These are phyloP conservation scores for Melipona bicolor DNA, from an alignment of 2,888 invertebrate species.

Conservation along the genomic window DNA sequence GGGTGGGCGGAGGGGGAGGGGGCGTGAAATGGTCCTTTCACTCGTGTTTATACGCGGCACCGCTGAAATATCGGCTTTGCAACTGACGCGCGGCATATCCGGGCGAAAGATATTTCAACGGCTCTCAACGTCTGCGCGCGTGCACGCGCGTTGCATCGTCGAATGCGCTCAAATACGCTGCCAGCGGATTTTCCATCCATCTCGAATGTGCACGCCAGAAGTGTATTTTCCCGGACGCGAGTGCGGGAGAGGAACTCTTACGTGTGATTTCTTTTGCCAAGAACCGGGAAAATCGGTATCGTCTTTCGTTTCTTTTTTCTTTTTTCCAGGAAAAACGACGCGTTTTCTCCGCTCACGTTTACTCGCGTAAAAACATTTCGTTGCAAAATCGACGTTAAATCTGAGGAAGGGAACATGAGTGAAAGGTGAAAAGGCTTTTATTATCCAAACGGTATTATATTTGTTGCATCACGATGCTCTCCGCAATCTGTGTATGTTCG, in stretches of 20 bases:
- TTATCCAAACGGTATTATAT: neutral
- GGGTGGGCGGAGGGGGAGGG: neutral
- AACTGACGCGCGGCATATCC: slow-evolving; percentile 61
- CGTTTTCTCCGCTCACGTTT: too few relatives aligned
- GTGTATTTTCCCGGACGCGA: neutral
- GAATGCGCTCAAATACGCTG: slow-evolving; percentile 19
- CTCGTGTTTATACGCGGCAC: slow-evolving; percentile 61
- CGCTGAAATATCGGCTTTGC: slow-evolving; percentile 68
- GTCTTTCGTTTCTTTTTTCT: neutral
- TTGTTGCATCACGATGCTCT: neutral
- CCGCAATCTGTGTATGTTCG: neutral
- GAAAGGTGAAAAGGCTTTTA: too few relatives aligned
- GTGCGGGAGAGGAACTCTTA: too few relatives aligned
- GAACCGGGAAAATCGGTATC: neutral
- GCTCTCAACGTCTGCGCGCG: slow-evolving; percentile 42
- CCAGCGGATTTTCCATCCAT: slow-evolving; percentile 29
- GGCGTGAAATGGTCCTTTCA: slow-evolving; percentile 57
- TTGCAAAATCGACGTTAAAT: too few relatives aligned
- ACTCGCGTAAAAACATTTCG: too few relatives aligned
- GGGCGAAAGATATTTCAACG: slow-evolving; percentile 59
- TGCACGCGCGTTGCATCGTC: slow-evolving; percentile 25
- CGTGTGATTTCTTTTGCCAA: neutral
- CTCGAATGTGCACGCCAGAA: slow-evolving; percentile 11
- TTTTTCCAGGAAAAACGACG: too few relatives aligned
- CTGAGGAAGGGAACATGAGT: too few relatives aligned